phyloP scores from a whole-genome alignment of 2,797 vertebrate species.

The Liasis olivaceus region DNA sequence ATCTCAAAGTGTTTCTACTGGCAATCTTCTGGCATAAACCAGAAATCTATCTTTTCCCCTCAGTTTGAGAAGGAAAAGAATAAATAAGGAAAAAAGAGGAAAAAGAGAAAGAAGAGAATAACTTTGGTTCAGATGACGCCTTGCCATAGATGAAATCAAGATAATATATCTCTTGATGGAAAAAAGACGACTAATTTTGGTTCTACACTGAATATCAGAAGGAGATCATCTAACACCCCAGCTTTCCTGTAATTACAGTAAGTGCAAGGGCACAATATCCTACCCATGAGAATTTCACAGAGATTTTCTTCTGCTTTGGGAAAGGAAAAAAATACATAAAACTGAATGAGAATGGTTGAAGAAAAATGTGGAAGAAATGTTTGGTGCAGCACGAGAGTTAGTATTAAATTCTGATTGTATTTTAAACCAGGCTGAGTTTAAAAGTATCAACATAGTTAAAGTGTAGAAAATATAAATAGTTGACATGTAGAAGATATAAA shows the following conservation, averaged over 20 bases:
- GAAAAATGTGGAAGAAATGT: not conserved
- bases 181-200: not conserved
- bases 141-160: not conserved
- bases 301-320: not conserved
- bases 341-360: not conserved
- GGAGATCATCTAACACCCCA: not conserved
- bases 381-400: not conserved
- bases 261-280: not conserved
- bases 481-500: not conserved
- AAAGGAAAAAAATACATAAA: not conserved
- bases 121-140: not conserved
- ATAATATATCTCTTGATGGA: not conserved
- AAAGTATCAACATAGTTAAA: not conserved
- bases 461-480: not conserved
- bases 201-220: not conserved
- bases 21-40: not conserved
- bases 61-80: not conserved
- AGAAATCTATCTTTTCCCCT: not conserved
- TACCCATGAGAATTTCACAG: not conserved
- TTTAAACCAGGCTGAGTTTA: not conserved
- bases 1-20: not conserved
- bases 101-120: not conserved
- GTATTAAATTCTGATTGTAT: not conserved
- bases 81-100: not conserved
- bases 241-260: not conserved